Evolutionary conservation across 1,140 invertebrate species (phyloP), one percentile per base, ranked within the genome.

Genomic region (Brachionus rubens): DNA sequence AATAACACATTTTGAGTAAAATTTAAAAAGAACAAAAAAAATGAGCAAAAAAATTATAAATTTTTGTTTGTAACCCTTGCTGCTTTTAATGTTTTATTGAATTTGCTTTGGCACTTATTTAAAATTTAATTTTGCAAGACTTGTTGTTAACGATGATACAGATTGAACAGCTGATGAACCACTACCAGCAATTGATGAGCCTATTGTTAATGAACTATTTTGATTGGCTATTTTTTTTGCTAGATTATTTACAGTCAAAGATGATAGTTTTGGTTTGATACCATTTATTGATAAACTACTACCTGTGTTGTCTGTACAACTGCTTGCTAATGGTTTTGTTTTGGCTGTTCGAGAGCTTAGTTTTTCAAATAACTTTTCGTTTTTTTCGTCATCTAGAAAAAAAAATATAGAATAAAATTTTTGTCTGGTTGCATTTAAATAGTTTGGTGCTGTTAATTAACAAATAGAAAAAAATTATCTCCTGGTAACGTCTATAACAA

Each of bases 161-260:
- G 68, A 72, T 26, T 33, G 46, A 19, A 72, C 46, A 21, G 46
- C 65, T 19, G 24, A 16, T 50, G 68, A 72, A 12, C 28, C 28
- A 21, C 21, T 21, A 41, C 46, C 68, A 33, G 68, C 68, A 19
- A 72, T 19, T 26, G 68, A 72, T 26, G 68, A 72, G 41, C 40
- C 46, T 16, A 50, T 28, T 33, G 24, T 40, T 33, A 26, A 21
- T 50, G 68, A 48, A 40, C 24, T 50, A 54, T 50, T 72, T 72
- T 72, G 68, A 52, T 41, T 72, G 26, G 24, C 16, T 21, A 72
- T 50, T 41, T 72, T 72, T 40, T 72, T 72, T 0, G 68, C 68
- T 0, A 72, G 10, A 9, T 40, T 72, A 50, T 50, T 72, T 40
- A 72, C 19, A 10, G n/a, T 28, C 5, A 30, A 24, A 50, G 68